phyloP scores from a whole-genome alignment of 2,113 vertebrate species.

The Collichthys lucidus region DNA sequence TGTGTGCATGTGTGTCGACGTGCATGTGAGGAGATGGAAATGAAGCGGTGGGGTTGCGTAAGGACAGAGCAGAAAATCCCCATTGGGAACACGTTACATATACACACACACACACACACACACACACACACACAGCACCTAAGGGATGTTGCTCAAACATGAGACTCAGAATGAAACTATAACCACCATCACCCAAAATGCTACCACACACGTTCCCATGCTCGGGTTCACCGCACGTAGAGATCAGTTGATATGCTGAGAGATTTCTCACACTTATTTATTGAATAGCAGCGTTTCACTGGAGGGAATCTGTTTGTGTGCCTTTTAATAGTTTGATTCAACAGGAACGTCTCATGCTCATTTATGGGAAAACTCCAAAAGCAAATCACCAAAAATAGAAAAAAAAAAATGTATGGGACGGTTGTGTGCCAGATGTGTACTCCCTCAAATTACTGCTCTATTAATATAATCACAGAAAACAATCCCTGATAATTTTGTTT shows the following conservation, averaged over 20 bases:
- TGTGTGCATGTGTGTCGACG: neutral
- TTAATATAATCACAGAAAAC: slow-evolving; percentile 12
- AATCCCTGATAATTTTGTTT: neutral
- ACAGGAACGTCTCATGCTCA: neutral
- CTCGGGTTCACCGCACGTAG: neutral
- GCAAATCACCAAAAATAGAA: neutral
- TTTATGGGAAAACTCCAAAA: neutral
- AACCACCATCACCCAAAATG: neutral
- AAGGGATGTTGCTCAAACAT: slow-evolving; percentile 1
- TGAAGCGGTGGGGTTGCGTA: slow-evolving; percentile 33
- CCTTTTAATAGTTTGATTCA: neutral
- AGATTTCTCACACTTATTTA: neutral
- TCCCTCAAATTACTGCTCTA: neutral
- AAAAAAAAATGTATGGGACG: neutral
- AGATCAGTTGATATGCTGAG: neutral
- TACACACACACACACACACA: slow-evolving; percentile 13
- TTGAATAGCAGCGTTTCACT: neutral
- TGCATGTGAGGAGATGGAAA: slow-evolving; percentile 38
- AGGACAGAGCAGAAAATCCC: slow-evolving; percentile 57
- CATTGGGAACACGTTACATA: slow-evolving; percentile 27
- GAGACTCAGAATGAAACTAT: slow-evolving; percentile 14
- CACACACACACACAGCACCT: slow-evolving; percentile 4
- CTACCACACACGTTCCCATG: neutral
- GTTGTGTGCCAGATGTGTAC: neutral
- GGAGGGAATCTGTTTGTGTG: neutral